phyloP scores from a whole-genome alignment of 2,888 invertebrate species.

The Cerceris ruficornis region DNA sequence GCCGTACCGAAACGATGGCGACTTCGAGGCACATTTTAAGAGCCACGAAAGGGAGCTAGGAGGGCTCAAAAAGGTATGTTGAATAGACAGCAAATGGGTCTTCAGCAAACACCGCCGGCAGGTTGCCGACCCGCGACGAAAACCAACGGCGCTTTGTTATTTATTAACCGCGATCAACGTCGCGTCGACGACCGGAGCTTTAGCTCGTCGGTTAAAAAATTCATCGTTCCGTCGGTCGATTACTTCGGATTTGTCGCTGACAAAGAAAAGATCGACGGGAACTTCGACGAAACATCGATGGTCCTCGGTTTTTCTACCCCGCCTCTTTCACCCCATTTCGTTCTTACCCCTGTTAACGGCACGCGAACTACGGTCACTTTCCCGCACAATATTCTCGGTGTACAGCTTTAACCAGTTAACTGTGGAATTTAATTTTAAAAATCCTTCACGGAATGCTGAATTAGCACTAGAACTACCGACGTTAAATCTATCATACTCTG shows the following conservation, averaged over 20 bases:
- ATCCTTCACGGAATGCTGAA: no score
- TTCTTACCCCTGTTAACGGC: not conserved
- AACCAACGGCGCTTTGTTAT: constrained; percentile 24
- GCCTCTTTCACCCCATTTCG: no score
- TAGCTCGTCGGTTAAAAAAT: constrained; percentile 35
- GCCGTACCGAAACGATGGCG: no score
- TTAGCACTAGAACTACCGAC: no score
- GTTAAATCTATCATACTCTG: no score
- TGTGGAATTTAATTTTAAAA: no score
- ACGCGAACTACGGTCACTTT: constrained; percentile 12
- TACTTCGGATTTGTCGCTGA: constrained; percentile 37
- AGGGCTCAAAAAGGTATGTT: not conserved
- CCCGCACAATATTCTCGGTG: no score
- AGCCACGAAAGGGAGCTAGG: not conserved
- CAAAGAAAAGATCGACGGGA: not conserved
- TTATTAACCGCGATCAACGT: constrained; percentile 52
- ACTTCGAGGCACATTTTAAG: not conserved
- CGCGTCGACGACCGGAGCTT: constrained; percentile 29
- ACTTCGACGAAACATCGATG: constrained; percentile 20
- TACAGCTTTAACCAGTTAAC: no score
- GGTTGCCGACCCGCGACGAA: constrained; percentile 38
- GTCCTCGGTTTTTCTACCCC: no score
- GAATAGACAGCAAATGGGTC: not conserved
- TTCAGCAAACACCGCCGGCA: constrained; percentile 7
- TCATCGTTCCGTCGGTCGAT: constrained; percentile 38